Percentiles rank a stretch among this genome's conserved stretches.
Evolutionary conservation across 1,140 invertebrate species (phyloP).

Genomic region (Orchesella cincta): DNA sequence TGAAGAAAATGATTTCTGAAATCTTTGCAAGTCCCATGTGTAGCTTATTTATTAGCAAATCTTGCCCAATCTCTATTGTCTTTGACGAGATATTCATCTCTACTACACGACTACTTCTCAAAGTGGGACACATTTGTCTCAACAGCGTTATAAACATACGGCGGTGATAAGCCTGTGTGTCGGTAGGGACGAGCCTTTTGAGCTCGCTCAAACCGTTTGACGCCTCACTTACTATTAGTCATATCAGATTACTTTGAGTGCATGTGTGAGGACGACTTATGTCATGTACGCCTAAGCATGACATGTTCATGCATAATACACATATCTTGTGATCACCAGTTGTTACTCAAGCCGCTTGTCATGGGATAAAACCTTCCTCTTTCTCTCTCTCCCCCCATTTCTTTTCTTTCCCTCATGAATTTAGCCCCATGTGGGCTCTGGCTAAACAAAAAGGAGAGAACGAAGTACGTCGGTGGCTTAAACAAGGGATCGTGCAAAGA

Average conservation of each 20-base stretch:
- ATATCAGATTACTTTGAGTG: too few relatives aligned
- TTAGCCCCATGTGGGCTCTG: slow-evolving; percentile 20
- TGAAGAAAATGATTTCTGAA: slow-evolving; percentile 13
- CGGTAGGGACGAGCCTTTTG: too few relatives aligned
- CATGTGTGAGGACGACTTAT: too few relatives aligned
- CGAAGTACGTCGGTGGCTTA: background rate
- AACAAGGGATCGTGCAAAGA: background rate
- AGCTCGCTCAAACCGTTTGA: too few relatives aligned
- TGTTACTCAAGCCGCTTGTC: slow-evolving; percentile 3
- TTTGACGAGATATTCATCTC: background rate
- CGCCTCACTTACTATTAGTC: too few relatives aligned
- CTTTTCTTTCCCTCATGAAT: slow-evolving; percentile 11
- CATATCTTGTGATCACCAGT: background rate
- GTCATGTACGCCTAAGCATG: too few relatives aligned
- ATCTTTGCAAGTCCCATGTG: background rate
- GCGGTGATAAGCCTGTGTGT: too few relatives aligned
- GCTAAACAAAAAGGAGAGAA: slow-evolving; percentile 2
- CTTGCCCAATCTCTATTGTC: background rate
- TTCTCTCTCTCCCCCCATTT: background rate
- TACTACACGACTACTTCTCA: too few relatives aligned
- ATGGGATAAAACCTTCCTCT: background rate
- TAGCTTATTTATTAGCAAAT: background rate
- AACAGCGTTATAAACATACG: too few relatives aligned
- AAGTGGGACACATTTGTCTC: too few relatives aligned
- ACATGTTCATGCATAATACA: background rate